A percentile compares a stretch with the other conserved stretches of the same genome.
phyloP scores from a whole-genome alignment of 2,113 vertebrate species.

The Oryctolagus cuniculus region mOryCun1.1 NC_091438.1:68380001-68380500 shows the following conservation, averaged over 20 bases:
- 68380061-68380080: not conserved
- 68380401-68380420: not conserved
- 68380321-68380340: not conserved
- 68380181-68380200: not conserved
- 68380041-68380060: not conserved
- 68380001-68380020: not conserved
- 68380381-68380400: not conserved
- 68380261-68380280: slow-evolving; percentile 13
- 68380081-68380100: not conserved
- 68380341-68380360: slow-evolving; percentile 13
- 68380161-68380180: not conserved
- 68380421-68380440: not conserved
- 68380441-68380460: not conserved
- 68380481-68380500: not conserved
- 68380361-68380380: slow-evolving; percentile 18
- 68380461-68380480: not conserved
- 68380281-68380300: slow-evolving; percentile 56
- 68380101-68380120: not conserved
- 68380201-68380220: slow-evolving; percentile 48
- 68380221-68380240: slow-evolving; percentile 54
- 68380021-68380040: not conserved
- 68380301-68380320: slow-evolving; percentile 48
- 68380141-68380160: not conserved
- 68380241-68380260: slow-evolving; percentile 13
- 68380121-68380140: not conserved